Base-by-base conservation (phyloP, 2,888 invertebrate genomes). In the Autographa gamma region DNA sequence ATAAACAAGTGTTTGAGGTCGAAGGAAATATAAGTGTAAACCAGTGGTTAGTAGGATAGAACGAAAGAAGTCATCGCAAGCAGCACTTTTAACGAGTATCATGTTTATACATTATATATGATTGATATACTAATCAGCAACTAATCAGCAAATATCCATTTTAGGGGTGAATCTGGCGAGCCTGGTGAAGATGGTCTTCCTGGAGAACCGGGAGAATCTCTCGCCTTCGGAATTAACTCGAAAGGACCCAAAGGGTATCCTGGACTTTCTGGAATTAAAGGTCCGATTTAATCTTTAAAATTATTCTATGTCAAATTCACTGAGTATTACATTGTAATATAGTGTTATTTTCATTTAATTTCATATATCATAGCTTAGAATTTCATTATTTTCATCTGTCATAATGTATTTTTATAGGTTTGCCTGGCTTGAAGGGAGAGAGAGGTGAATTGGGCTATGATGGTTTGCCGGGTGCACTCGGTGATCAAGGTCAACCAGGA, bases 161-260 rank as follows among this genome's bases (percentile, higher is more conserved):
- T 66, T 59, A 95, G 93, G 71, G 96, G 96, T 63, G 86, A 86
- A 69, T 13, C 62, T 34, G 96, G 96, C 54, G 91, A 94, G 1
- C 85, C 90, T 31, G 97, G 97, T 52, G 91, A 95, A 52, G 93
- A 88, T 48, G 96, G 96, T 60, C 66, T 79, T 19, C 83, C 81
- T 16, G 96, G 96, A 58, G 93, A 93, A 79, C 41, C 73, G 13
- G 95, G 95, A 73, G 95, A 94, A 62, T 86, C 93, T 16, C 68
- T 91, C 19, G 88, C 78, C 48, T 75, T 83, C 32, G 88, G 88
- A 60, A 85, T 91, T 8, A 90, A 92, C 71, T 82, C 86, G n/a
- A 95, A 92, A 84, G 97, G 97, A 8, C 88, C 89, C 0, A 96
- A 94, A 85, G 97, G 97, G 13, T 89, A 85, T 32, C 86, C 90